Base-by-base conservation (phyloP, 2,797 vertebrate genomes). In the Chelon labrosus region DNA sequence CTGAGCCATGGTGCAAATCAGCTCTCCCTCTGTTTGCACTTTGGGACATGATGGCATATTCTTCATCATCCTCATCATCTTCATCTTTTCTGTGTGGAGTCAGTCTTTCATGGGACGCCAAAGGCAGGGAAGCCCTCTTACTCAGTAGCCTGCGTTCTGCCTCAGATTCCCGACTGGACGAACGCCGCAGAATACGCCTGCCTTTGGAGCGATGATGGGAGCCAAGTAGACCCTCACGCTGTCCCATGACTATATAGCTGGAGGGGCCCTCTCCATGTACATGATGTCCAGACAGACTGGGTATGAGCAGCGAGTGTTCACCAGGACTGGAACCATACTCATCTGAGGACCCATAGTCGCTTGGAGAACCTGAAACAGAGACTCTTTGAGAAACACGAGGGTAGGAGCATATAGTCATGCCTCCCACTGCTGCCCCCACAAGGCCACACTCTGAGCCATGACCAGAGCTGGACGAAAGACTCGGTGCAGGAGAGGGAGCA, bases 271-370 rank as follows among this genome's bases (percentile, higher is more conserved):
- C 93, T 39, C 91, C 91, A 0, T 89, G 91, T 3, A 25, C 64
- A 7, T 92, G 90, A 62, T 91, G 93, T 65, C 92, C 91, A 22
- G 91, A 78, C 35, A 94, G 82, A 61, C 85, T 94, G 49, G 94
- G 91, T 44, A 93, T 85, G 1, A 94, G 87, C 66, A 95, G 77
- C 27, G 94, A 94, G 80, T 94, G 94, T 35, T 96, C 95, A 8
- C 95, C 93, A 0, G 96, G 95, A 82, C 96, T 96, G 69, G 95
- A 96, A 20, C 95, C 96, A 1, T 95, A 96, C 82, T 96, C 96
- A 25, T 96, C 96, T 0, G 96, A 96, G 0, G 95, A 97, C 37
- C 95, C 96, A 2, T 95, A 95, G 86, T 96, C 95, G 2, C 94
- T 95, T 0, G 94, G 89, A 17, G 95, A 95, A 57, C 94, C 94